Conservation (phyloP, 64 coral and sea anemone species). For the Actinia equina region DNA sequence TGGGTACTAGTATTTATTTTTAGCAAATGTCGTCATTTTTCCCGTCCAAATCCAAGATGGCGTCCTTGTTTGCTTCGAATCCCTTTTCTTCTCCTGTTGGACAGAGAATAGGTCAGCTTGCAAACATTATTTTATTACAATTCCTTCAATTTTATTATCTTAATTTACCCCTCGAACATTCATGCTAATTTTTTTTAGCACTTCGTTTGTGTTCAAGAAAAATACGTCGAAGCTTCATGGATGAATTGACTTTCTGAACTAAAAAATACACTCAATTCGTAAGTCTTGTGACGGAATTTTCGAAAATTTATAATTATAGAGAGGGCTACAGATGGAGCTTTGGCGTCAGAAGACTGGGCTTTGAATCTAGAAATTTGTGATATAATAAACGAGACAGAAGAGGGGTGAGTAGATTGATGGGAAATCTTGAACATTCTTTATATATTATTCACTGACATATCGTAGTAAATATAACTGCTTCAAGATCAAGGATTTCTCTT, state of each 20-base stretch:
- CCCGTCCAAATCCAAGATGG: constrained; percentile 71
- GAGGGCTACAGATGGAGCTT: constrained; percentile 81
- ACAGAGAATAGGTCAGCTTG: constrained; percentile 91
- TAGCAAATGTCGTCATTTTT: constrained; percentile 72
- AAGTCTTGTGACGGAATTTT: background rate
- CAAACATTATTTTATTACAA: background rate
- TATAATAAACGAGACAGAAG: constrained; percentile 98
- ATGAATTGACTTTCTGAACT: background rate
- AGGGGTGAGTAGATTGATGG: constrained; percentile 71
- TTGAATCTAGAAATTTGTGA: constrained; percentile 98
- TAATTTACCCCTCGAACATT: background rate
- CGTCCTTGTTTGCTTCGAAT: constrained; percentile 85
- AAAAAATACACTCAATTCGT: background rate
- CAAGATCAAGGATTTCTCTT: background rate
- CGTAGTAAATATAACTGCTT: background rate
- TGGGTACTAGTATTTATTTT: constrained; percentile 34
- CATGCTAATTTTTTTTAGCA: background rate
- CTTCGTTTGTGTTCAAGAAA: background rate
- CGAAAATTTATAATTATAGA: constrained; percentile 50
- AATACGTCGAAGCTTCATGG: background rate
- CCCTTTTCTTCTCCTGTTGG: constrained; percentile 92
- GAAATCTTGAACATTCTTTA: background rate
- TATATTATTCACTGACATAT: background rate
- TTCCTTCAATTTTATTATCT: background rate
- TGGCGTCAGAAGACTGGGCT: constrained; percentile 99